Evolutionary conservation across 2,888 invertebrate species (phyloP), one percentile per base, ranked within the genome.

Genomic region (Horisme vitalbata): DNA sequence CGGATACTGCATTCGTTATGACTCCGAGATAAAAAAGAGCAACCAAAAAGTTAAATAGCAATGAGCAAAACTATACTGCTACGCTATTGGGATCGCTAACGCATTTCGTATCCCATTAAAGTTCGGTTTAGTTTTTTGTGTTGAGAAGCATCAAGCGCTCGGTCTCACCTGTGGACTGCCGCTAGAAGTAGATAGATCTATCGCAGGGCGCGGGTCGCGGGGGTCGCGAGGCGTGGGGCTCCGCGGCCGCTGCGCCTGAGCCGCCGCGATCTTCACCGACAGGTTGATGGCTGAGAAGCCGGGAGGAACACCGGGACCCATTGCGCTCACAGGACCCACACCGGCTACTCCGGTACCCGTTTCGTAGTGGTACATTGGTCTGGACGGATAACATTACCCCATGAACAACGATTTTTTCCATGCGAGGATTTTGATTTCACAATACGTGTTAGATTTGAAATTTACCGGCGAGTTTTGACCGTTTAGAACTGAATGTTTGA

Each of bases 161-260:
- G 60, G 60, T 68, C 81, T 91, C 82, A 94, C 96, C 93, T 96
- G 95, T 67, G 96, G 96, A 90, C 96, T 96, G 61, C 96, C 95
- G 80, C 95, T 96, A 65, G 96, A 95, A 57, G 96, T 95, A 63
- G 96, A 96, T 37, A 96, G 91, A 85, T 96, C 96, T 87, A 96
- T 95, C 63, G 96, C 95, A 8, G 95, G 95, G 53, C 94, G 94
- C 34, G 94, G 94, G 65, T 96, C 95, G 27, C 95, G 93, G 41
- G 94, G 94, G 63, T 94, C 94, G 26, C 94, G 91, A 45, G 94
- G 93, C 52, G 95, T 93, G 31, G 95, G 95, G 90, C 91, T 94
- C 86, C 88, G 93, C 86, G 91, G 94, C 82, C 89, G 93, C 69
- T 92, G 91, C 69, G 93, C 93, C 67, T 93, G 92, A 54, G 93